These are phyloP conservation scores for Sitta carolinensis DNA, from an alignment of 2,797 vertebrate species.

Conservation along the genomic window DNA sequence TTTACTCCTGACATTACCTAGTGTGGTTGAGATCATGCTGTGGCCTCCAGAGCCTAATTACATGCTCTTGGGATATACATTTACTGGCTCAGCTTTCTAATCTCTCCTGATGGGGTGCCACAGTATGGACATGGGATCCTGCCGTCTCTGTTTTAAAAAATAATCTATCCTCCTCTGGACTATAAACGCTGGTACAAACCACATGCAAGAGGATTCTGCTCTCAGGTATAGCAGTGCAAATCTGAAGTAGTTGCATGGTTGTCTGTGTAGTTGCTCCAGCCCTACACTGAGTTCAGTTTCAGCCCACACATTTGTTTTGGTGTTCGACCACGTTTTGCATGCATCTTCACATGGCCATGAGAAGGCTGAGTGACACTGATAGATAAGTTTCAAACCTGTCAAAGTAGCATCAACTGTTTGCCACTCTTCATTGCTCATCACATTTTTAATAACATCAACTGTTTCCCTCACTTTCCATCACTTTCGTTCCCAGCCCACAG, in stretches of 20 bases:
- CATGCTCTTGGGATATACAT: neutral
- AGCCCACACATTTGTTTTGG: neutral
- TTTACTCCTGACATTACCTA: neutral
- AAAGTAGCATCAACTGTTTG: neutral
- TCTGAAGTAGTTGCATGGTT: neutral
- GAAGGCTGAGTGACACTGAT: neutral
- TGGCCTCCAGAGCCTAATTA: neutral
- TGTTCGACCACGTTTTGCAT: neutral
- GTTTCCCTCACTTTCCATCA: neutral
- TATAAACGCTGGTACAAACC: accelerated
- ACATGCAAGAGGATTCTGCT: neutral
- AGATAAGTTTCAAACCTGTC: neutral
- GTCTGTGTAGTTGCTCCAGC: neutral
- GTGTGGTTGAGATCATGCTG: neutral
- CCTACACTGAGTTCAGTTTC: neutral
- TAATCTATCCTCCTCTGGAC: neutral
- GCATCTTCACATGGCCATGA: neutral
- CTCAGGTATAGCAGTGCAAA: neutral
- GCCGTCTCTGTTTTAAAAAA: neutral
- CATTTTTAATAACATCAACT: neutral
- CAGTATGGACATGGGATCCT: neutral
- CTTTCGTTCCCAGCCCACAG: neutral
- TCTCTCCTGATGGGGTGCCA: neutral
- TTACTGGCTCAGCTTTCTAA: neutral
- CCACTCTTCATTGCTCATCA: neutral